These are phyloP conservation scores for Tetragonisca angustula DNA, from an alignment of 2,888 invertebrate genomes.

Conservation along the genomic window DNA sequence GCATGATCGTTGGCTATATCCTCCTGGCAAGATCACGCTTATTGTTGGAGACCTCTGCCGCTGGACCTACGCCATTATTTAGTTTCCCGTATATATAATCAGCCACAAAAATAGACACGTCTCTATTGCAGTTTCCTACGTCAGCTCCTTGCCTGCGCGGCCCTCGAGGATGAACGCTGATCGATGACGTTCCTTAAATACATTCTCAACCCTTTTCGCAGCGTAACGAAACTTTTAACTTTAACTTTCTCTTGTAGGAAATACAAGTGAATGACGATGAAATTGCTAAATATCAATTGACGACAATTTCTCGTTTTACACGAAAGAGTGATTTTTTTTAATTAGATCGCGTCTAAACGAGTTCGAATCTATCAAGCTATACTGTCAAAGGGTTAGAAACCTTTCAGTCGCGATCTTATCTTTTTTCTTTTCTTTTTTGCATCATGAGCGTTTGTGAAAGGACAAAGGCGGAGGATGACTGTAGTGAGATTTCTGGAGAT, in stretches of 20 bases:
- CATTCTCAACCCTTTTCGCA: neutral
- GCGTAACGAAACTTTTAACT: neutral
- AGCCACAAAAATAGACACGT: conserved; percentile 80
- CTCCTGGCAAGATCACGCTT: conserved; percentile 73
- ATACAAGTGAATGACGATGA: too few relatives aligned
- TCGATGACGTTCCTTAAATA: conserved; percentile 25
- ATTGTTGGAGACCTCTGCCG: conserved; percentile 72
- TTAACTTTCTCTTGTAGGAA: too few relatives aligned
- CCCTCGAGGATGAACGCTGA: conserved; percentile 52
- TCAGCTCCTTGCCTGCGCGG: conserved; percentile 58
- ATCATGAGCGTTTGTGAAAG: neutral
- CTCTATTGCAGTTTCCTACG: conserved; percentile 74
- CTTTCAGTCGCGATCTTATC: conserved; percentile 1
- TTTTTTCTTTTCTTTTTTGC: neutral
- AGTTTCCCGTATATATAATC: conserved; percentile 66
- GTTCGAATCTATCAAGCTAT: neutral
- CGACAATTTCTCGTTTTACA: too few relatives aligned
- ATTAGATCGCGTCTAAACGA: neutral
- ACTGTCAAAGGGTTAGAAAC: neutral
- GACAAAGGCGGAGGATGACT: neutral
- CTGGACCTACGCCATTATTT: conserved; percentile 69
- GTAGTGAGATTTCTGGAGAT: neutral
- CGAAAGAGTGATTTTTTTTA: too few relatives aligned
- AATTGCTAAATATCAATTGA: too few relatives aligned
- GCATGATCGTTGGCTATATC: conserved; percentile 71